phyloP scores from a whole-genome alignment of 2,113 vertebrate species.

The Melanerpes aurifrons region DNA sequence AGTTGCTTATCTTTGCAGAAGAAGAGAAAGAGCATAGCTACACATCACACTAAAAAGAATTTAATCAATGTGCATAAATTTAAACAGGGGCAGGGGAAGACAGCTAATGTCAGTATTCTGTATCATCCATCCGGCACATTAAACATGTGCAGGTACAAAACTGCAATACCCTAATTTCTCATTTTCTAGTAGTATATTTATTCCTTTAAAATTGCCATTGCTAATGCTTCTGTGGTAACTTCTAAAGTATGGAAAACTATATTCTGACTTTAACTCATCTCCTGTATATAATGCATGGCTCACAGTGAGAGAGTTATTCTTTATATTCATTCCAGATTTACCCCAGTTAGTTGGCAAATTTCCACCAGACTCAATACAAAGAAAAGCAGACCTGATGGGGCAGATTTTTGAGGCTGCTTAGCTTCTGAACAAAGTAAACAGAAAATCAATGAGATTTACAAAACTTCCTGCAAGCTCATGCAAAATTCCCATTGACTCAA shows the following conservation, averaged over 20 bases:
- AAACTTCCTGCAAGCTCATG: neutral
- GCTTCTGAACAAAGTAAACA: neutral
- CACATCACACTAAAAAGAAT: neutral
- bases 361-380: conserved; percentile 6
- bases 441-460: neutral
- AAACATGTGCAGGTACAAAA: neutral
- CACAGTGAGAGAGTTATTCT: neutral
- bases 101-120: neutral
- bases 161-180: neutral
- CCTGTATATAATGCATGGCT: neutral
- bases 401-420: neutral
- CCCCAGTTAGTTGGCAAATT: neutral
- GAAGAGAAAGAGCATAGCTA: neutral
- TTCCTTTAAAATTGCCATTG: neutral
- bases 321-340: conserved; percentile 10
- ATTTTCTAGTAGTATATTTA: neutral
- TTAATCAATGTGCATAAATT: neutral
- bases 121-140: neutral
- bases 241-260: neutral
- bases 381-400: neutral
- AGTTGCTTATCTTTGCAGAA: neutral
- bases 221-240: neutral
- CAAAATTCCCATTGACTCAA: neutral
- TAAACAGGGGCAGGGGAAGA: neutral
- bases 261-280: conserved; percentile 17